These are phyloP conservation scores for Platalea minor DNA, from an alignment of 2,797 vertebrate species.

Conservation along the genomic window DNA sequence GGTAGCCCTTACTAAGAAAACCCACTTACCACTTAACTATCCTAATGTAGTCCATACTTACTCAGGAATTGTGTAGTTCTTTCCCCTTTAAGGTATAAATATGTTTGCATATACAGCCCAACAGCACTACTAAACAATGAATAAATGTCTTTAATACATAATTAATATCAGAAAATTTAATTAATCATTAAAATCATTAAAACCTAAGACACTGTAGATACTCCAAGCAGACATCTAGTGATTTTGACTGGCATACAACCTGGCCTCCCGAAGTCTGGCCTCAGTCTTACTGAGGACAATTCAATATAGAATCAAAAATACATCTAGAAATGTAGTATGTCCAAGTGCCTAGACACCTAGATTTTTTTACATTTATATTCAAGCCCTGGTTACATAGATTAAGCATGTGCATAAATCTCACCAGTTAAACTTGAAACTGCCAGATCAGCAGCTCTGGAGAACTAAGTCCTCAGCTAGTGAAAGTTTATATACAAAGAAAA, in stretches of 20 bases:
- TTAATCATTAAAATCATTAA: neutral
- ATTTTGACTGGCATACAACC: neutral
- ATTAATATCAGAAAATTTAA: neutral
- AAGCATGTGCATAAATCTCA: neutral
- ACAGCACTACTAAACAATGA: neutral
- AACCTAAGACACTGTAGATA: neutral
- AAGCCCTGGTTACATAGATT: neutral
- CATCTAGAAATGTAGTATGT: neutral
- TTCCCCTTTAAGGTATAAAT: neutral
- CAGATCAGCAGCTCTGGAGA: neutral
- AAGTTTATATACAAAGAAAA: neutral
- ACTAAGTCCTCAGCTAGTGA: neutral
- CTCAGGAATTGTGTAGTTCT: neutral
- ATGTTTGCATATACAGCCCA: neutral
- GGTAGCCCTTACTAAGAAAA: neutral
- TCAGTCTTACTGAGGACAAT: neutral
- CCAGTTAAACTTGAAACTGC: neutral
- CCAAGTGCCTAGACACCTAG: neutral
- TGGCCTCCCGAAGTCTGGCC: neutral
- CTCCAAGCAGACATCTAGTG: neutral
- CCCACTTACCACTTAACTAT: neutral
- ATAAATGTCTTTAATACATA: neutral
- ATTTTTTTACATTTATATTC: neutral
- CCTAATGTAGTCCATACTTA: neutral
- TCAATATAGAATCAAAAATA: neutral